phyloP scores from a whole-genome alignment of 2,797 vertebrate species.

The Macropodus opercularis region DNA sequence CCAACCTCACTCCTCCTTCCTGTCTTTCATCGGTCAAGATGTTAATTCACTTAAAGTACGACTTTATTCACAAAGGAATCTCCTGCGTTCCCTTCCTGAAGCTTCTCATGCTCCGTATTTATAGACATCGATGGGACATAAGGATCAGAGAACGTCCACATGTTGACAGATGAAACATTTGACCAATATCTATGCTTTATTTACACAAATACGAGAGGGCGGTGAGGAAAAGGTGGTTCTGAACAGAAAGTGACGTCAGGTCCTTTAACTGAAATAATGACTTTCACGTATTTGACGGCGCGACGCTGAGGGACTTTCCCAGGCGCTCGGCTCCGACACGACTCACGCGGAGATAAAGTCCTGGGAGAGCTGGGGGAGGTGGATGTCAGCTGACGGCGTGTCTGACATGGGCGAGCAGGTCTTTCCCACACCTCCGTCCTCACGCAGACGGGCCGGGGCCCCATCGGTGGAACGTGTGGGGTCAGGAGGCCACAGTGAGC shows the following conservation, averaged over 20 bases:
- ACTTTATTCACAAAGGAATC: slow-evolving; percentile 18
- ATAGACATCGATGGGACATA: slow-evolving; percentile 24
- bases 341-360: slow-evolving; percentile 30
- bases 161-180: too few species aligned
- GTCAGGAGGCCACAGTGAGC: slow-evolving; percentile 22
- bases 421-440: slow-evolving; percentile 67
- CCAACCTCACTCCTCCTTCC: background rate
- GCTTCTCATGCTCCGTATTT: slow-evolving; percentile 18
- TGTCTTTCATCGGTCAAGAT: slow-evolving; percentile 34
- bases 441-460: slow-evolving; percentile 22
- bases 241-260: too few species aligned
- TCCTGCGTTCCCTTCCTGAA: slow-evolving; percentile 21
- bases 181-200: too few species aligned
- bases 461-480: slow-evolving; percentile 40
- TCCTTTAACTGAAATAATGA: too few species aligned
- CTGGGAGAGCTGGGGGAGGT: slow-evolving; percentile 70
- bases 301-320: slow-evolving; percentile 55
- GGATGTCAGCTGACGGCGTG: slow-evolving; percentile 58
- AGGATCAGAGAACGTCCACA: too few species aligned
- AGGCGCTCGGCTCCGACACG: slow-evolving; percentile 22
- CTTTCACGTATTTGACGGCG: too few species aligned
- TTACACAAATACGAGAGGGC: too few species aligned
- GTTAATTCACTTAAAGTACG: slow-evolving; percentile 59
- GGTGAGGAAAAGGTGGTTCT: too few species aligned
- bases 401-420: slow-evolving; percentile 44